Base-by-base conservation (phyloP, 2,888 invertebrate genomes). In the Xestia ashworthii region DNA sequence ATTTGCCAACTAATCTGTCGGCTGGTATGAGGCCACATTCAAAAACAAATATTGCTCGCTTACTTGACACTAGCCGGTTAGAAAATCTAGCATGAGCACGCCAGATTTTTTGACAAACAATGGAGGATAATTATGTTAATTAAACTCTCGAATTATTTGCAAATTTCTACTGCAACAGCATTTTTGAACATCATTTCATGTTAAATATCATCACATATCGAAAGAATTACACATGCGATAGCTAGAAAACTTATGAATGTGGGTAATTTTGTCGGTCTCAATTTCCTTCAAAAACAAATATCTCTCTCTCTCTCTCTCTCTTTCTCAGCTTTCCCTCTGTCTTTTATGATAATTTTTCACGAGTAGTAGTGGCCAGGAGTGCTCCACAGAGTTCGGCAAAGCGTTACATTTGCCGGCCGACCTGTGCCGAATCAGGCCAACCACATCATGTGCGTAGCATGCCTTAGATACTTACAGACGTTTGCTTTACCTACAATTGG, bases 1-100 rank as follows among this genome's bases (percentile, higher is more conserved):
- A 84, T 83, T 83, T 84, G 81, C 72, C 38, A 58, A 84, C 67
- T 72, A 58, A 73, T 84, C 69, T 44, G 71, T 71, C 71, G 69
- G 68, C n/a, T 19, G 44, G 50, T 73, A 41, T 70, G 84, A 71
- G 70, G 78, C 70, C 83, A 77, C 41, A 66, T 70, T 65, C 6
- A 44, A 48, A 68, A 70, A 67, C 60, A 83, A 81, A 81, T 78
- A 81, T 78, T 55, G 58, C 60, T 6, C 50, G 50, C 38, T 80
- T 53, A 58, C 60, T 62, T 79, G 69, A 71, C 70, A 70, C 60
- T 44, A 32, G 79, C 55, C 41, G n/a, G 50, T 60, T 74, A 71
- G 74, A 77, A 77, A 84, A 84, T 81, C 66, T 81, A 66, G 46
- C 77, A 71, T 73, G 70, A 72, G 38, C 48, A 58, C 66, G 74